Base-by-base conservation (phyloP, 2,113 vertebrate species). In the Sebastes schlegelii region DNA sequence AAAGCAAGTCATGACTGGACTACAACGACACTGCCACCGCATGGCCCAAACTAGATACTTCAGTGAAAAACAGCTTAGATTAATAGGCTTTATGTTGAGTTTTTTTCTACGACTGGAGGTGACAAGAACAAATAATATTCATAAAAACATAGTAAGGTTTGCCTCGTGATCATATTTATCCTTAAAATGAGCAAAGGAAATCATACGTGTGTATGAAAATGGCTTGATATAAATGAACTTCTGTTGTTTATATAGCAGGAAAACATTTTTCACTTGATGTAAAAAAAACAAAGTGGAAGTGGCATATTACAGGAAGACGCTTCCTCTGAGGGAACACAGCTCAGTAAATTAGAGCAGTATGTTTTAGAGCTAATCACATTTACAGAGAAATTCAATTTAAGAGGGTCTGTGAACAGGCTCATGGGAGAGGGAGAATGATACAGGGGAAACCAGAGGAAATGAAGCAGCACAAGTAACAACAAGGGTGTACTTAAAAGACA, bases 361-460 rank as follows among this genome's bases (percentile, higher is more conserved):
- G 86, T 76, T 82, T 69, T 68, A 17, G 14, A 70, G 72, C 64
- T 84, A 71, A 93, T 92, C 82, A 89, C 63, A 76, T 89, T 89
- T 69, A 79, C 66, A 46, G 64, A 64, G 73, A 77, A 86, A 91
- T 90, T 49, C 63, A 83, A 86, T 89, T 88, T 78, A 84, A 70
- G 67, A 74, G 45, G 64, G 67, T 80, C 57, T 78, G 66, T 51
- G 55, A 62, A 70, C 58, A 51, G 17, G 46, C 70, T 40, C 51
- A 16, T 43, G 13, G 51, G 11, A 55, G 26, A 68, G 43, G 58
- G 3, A 70, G 34, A 52, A 54, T 17, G 48, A 48, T 16, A 69
- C 17, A 4, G 19, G n/a, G n/a, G 57, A 40, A 64, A 34, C 40
- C 23, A 69, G 19, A 77, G 65, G 49, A 79, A 49, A 26, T 13